phyloP scores from a whole-genome alignment of 2,797 vertebrate species.

The Poeciliopsis presidionis region DNA sequence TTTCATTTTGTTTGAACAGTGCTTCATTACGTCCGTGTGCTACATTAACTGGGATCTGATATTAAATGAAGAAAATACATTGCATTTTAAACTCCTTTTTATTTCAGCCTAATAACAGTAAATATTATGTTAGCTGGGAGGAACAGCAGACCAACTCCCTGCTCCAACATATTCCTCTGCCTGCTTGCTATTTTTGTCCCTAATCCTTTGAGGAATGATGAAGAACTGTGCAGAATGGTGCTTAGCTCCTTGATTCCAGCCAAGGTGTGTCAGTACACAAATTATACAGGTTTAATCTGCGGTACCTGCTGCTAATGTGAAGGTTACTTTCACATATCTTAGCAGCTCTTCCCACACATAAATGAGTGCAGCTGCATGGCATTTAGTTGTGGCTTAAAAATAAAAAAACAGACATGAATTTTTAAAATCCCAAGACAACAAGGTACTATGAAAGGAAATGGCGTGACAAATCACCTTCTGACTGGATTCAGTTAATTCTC shows the following conservation, averaged over 20 bases:
- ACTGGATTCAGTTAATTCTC: not conserved
- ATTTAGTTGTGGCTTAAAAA: not conserved
- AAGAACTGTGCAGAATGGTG: conserved; percentile 75
- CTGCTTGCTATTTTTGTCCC: conserved; percentile 41
- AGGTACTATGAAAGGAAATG: not conserved
- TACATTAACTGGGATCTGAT: conserved; percentile 41
- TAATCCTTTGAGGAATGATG: conserved; percentile 76
- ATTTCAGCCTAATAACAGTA: conserved; percentile 44
- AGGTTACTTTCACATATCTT: conserved; percentile 65
- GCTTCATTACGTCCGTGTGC: conserved; percentile 6
- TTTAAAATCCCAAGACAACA: not conserved
- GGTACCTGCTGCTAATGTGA: conserved; percentile 66
- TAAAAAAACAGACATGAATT: not conserved
- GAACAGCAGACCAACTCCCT: conserved; percentile 47
- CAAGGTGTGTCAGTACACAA: conserved; percentile 85
- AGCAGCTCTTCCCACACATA: not conserved
- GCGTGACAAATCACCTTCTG: not conserved
- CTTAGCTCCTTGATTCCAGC: conserved; percentile 82
- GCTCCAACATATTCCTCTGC: conserved; percentile 37
- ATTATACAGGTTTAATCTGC: conserved; percentile 85
- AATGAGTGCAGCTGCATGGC: not conserved
- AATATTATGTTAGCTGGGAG: conserved; percentile 35
- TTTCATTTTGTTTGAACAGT: conserved; percentile 25
- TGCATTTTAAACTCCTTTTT: conserved; percentile 50
- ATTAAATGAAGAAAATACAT: conserved; percentile 34